Conservation (phyloP, 2,888 invertebrate species). For the Gastrophysa polygoni region DNA sequence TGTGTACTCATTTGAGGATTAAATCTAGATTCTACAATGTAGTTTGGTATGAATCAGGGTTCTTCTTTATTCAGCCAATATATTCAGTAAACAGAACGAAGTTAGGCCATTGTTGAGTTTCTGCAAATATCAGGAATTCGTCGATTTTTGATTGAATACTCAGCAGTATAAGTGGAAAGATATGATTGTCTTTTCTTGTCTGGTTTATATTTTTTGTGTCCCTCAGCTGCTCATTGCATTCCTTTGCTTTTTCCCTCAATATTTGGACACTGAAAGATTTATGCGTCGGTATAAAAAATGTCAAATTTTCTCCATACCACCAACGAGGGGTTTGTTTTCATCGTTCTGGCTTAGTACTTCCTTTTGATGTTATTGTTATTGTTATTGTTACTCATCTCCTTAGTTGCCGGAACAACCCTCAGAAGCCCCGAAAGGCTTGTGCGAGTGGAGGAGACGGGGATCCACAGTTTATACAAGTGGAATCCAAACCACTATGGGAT, state of each 20-base stretch:
- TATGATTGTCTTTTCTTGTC: conserved; percentile 5
- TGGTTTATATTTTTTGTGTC: neutral
- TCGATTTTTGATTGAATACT: conserved; percentile 6
- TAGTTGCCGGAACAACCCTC: too few relatives aligned
- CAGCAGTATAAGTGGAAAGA: neutral
- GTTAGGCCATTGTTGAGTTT: neutral
- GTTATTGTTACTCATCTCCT: neutral
- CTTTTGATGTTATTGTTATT: neutral
- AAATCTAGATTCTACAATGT: conserved; percentile 4
- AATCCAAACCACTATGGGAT: too few relatives aligned
- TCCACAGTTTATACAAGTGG: too few relatives aligned
- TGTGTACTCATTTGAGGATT: neutral
- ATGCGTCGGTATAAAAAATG: neutral
- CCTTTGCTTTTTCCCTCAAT: neutral
- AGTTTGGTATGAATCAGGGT: conserved; percentile 7
- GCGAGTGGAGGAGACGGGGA: too few relatives aligned
- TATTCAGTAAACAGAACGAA: conserved; percentile 4
- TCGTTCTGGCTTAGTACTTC: neutral
- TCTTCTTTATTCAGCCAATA: conserved; percentile 1
- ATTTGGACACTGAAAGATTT: neutral
- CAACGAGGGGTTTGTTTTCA: neutral
- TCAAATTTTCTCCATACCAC: neutral
- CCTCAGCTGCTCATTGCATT: neutral
- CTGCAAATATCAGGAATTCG: conserved; percentile 6
- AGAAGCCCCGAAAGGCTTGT: too few relatives aligned